Evolutionary conservation across 2,888 invertebrate genomes (phyloP).

Genomic region (Alentia gelatinosa): DNA sequence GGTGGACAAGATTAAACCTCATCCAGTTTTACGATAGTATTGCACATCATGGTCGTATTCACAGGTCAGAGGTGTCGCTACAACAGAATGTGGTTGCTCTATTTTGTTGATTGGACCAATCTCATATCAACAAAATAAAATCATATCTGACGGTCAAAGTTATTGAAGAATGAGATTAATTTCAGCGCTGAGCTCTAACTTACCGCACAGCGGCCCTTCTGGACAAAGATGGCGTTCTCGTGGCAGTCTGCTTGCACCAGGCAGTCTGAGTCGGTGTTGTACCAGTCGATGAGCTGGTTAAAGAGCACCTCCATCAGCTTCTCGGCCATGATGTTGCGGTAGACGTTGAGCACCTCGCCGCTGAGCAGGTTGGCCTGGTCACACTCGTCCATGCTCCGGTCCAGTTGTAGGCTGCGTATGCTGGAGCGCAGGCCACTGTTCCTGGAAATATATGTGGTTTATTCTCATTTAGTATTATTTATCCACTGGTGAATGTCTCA

Average conservation of each 20-base stretch:
- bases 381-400: slow-evolving; percentile 9
- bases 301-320: not conserved
- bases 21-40: too few species aligned
- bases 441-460: too few species aligned
- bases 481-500: too few species aligned
- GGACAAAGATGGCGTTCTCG: slow-evolving; percentile 12
- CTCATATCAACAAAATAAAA: not conserved
- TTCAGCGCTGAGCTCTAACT: too few species aligned
- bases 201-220: not conserved
- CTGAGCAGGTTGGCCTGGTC: slow-evolving; percentile 12
- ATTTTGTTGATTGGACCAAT: not conserved
- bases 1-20: too few species aligned
- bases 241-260: slow-evolving; percentile 28
- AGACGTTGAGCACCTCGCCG: slow-evolving; percentile 26
- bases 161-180: too few species aligned
- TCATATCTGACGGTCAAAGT: too few species aligned
- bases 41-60: too few species aligned
- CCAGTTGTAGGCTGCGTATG: slow-evolving; percentile 23
- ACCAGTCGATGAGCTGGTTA: not conserved
- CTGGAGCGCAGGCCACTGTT: not conserved
- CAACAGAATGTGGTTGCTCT: too few species aligned
- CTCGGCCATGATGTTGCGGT: not conserved
- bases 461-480: too few species aligned
- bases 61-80: too few species aligned
- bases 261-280: slow-evolving; percentile 26